Percentiles rank a stretch among this genome's conserved stretches.
These are phyloP conservation scores for Resseliella maxima DNA, from an alignment of 2,888 invertebrate species.

Conservation along the genomic window DNA sequence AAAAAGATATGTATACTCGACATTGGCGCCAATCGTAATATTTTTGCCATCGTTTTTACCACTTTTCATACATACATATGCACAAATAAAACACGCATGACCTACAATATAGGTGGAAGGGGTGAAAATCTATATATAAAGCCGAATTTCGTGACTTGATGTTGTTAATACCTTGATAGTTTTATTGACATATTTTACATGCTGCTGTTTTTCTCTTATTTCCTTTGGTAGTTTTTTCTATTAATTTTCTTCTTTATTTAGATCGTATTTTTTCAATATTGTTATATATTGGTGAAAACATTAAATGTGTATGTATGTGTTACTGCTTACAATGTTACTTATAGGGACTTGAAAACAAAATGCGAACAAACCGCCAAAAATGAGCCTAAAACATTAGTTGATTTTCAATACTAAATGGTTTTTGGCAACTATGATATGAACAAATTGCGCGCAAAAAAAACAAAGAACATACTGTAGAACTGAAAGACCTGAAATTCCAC, in stretches of 20 bases:
- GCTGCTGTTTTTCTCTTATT: neutral
- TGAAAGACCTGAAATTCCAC: no score
- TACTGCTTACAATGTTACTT: neutral
- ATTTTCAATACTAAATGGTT: no score
- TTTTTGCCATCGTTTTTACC: slow-evolving; percentile 10
- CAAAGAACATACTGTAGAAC: no score
- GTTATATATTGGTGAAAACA: no score
- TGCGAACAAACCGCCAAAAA: no score
- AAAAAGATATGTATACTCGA: neutral
- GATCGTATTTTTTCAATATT: neutral
- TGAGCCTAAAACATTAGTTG: no score
- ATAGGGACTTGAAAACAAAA: no score
- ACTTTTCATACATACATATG: neutral
- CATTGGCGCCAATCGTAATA: neutral
- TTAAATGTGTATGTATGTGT: neutral
- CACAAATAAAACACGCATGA: neutral
- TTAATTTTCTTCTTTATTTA: neutral
- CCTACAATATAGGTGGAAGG: neutral
- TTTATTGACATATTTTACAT: slow-evolving; percentile 46
- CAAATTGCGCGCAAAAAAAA: no score
- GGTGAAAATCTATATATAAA: neutral
- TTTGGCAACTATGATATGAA: no score
- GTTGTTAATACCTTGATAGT: slow-evolving; percentile 29
- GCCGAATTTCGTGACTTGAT: neutral
- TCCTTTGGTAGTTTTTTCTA: neutral